phyloP scores from a whole-genome alignment of 2,888 invertebrate genomes.

The Julus scandinavius region DNA sequence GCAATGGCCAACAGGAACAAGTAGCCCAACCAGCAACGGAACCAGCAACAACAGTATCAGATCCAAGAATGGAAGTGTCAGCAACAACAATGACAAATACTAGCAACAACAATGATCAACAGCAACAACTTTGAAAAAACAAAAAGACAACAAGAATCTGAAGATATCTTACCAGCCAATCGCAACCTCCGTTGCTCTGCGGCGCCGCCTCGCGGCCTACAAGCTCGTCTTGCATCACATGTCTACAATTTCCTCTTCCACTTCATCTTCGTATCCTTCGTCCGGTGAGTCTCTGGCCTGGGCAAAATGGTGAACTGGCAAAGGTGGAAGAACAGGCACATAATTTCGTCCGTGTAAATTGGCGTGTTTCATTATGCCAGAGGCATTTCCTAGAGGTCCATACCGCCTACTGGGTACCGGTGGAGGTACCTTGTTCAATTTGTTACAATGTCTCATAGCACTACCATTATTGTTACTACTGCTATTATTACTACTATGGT shows the following conservation, averaged over 20 bases:
- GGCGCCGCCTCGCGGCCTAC: too few species aligned
- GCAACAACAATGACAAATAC: too few species aligned
- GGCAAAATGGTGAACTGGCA: constrained; percentile 55
- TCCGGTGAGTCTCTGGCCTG: constrained; percentile 54
- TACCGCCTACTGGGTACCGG: background rate
- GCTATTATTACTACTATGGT: background rate
- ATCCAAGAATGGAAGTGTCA: too few species aligned
- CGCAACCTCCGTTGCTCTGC: too few species aligned
- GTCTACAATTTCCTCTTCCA: constrained; percentile 55
- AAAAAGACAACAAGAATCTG: too few species aligned
- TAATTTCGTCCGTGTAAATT: constrained; percentile 55
- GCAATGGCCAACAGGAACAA: too few species aligned
- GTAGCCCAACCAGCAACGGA: too few species aligned
- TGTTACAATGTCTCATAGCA: background rate
- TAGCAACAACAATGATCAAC: too few species aligned
- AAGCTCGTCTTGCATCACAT: constrained; percentile 18
- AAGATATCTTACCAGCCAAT: too few species aligned
- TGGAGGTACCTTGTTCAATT: background rate
- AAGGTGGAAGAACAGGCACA: constrained; percentile 58
- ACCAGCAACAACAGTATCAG: too few species aligned
- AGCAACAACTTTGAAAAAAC: too few species aligned
- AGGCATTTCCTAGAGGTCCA: constrained; percentile 51
- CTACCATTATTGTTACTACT: background rate
- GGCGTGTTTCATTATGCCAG: constrained; percentile 52
- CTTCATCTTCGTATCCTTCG: constrained; percentile 56